A percentile compares a stretch with the other conserved stretches of the same genome.
Conservation (phyloP, 1,140 invertebrate genomes). For the Papilio dardanus region DNA sequence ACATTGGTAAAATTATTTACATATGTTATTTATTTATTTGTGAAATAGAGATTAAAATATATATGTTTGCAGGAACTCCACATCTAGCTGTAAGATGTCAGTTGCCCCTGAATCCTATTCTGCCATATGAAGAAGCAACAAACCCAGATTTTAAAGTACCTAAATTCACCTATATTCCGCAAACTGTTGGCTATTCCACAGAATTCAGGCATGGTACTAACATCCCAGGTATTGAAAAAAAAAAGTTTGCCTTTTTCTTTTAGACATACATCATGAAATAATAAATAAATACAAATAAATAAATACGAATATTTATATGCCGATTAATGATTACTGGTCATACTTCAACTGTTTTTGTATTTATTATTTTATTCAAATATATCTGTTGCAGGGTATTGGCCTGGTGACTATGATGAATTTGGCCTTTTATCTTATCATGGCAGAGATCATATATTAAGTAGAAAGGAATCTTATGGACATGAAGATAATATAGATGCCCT, state of each 20-base stretch:
- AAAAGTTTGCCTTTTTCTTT: background rate
- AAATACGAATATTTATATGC: too few relatives aligned
- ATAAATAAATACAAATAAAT: too few relatives aligned
- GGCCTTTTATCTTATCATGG: slow-evolving; percentile 89
- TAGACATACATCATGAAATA: background rate
- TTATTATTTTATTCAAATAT: slow-evolving; percentile 38
- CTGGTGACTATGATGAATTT: slow-evolving; percentile 89
- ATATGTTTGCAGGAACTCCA: slow-evolving; percentile 81
- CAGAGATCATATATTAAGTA: slow-evolving; percentile 80
- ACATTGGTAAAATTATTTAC: slow-evolving; percentile 74
- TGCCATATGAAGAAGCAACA: slow-evolving; percentile 82
- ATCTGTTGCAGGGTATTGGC: slow-evolving; percentile 87
- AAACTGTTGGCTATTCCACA: slow-evolving; percentile 81
- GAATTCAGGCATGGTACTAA: slow-evolving; percentile 85
- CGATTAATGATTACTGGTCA: too few relatives aligned
- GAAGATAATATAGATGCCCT: slow-evolving; percentile 85
- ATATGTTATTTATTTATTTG: background rate
- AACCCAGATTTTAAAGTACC: slow-evolving; percentile 83
- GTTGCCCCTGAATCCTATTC: slow-evolving; percentile 85
- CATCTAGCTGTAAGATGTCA: slow-evolving; percentile 85
- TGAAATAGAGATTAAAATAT: background rate
- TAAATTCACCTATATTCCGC: slow-evolving; percentile 83
- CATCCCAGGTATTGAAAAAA: slow-evolving; percentile 85
- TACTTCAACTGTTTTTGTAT: background rate
- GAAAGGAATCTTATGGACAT: slow-evolving; percentile 76